Percentiles rank a stretch among this genome's conserved stretches.
Conservation (phyloP, 2,113 vertebrate species). For the Xyliphius kryptos region DNA sequence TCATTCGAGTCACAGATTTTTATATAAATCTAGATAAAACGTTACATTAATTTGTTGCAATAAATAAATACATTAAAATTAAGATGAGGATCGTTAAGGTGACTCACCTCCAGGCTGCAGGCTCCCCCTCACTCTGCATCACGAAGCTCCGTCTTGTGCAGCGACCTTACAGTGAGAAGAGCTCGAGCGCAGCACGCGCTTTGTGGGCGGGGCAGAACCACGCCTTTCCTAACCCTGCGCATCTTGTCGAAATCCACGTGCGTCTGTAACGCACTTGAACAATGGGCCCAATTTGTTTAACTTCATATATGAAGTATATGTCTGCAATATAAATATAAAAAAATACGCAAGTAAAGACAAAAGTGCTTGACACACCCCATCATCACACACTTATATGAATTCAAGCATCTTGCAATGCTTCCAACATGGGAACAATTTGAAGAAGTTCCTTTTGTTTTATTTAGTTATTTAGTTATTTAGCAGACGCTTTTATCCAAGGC, state of each 20-base stretch:
- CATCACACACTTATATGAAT: too few relatives aligned
- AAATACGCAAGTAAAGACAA: not conserved
- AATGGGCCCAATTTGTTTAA: conserved; percentile 2
- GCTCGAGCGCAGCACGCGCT: conserved; percentile 38
- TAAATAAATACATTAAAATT: too few relatives aligned
- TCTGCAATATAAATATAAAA: not conserved
- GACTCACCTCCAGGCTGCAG: not conserved
- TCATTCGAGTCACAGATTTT: too few relatives aligned
- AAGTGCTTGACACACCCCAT: too few relatives aligned
- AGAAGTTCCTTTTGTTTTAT: too few relatives aligned
- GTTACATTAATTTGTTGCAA: too few relatives aligned
- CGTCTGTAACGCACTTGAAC: not conserved
- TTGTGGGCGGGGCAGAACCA: conserved; percentile 52
- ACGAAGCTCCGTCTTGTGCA: not conserved
- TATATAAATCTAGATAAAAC: too few relatives aligned
- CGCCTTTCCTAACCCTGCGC: conserved; percentile 35
- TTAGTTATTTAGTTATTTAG: too few relatives aligned
- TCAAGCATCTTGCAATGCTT: too few relatives aligned
- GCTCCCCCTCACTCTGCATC: not conserved
- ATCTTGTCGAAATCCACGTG: not conserved
- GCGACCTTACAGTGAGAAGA: conserved; percentile 43
- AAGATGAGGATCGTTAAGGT: too few relatives aligned
- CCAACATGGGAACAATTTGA: too few relatives aligned
- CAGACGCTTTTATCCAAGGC: too few relatives aligned
- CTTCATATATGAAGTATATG: not conserved